These are phyloP conservation scores for Scleropages formosus DNA, from an alignment of 2,797 vertebrate species.

Conservation along the genomic window DNA sequence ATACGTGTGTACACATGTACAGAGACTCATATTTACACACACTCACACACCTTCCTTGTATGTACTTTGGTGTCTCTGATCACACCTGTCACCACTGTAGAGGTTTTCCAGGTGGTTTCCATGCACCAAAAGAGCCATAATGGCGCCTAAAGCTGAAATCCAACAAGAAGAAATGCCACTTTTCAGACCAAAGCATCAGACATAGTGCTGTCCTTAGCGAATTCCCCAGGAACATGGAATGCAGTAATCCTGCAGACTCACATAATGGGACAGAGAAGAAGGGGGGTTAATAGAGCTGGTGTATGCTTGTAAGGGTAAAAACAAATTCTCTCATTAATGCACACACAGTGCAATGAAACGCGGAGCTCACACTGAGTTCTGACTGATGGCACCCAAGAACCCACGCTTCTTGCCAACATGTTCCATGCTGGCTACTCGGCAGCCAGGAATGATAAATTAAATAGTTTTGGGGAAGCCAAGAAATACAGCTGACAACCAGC, in stretches of 20 bases:
- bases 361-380: neutral
- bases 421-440: neutral
- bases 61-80: too few species aligned
- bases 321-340: constrained; percentile 16
- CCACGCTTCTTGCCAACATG: neutral
- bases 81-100: constrained; percentile 10
- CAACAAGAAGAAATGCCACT: constrained; percentile 2
- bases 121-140: constrained; percentile 3
- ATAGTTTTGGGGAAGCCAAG: neutral
- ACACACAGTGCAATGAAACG: neutral
- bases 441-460: neutral
- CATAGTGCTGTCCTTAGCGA: constrained; percentile 32
- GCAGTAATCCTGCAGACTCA: constrained; percentile 20
- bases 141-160: constrained; percentile 13
- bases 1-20: neutral
- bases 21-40: too few species aligned
- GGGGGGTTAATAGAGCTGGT: neutral
- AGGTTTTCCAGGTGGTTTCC: constrained; percentile 2
- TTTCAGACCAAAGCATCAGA: neutral
- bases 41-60: too few species aligned
- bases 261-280: neutral
- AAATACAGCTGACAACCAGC: too few species aligned
- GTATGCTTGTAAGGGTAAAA: neutral
- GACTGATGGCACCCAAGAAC: neutral
- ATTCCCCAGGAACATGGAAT: constrained; percentile 31